phyloP scores from a whole-genome alignment of 1,140 invertebrate species.

The Achatina immaculata region DNA sequence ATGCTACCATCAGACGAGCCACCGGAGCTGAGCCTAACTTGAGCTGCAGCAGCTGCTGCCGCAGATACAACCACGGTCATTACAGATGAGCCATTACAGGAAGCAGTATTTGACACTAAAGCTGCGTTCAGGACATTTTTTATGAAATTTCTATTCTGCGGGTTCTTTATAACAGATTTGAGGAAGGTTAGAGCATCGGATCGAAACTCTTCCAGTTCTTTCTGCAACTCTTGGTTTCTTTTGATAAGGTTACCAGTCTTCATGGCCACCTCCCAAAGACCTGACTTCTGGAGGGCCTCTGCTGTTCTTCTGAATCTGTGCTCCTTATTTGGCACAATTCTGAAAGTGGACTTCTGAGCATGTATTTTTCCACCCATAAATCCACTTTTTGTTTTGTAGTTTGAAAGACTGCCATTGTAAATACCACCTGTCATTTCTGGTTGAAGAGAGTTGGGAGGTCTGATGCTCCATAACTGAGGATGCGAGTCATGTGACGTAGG shows the following conservation, averaged over 20 bases:
- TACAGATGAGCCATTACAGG: constrained; percentile 3
- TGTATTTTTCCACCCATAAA: too few relatives aligned
- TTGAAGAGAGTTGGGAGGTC: background rate
- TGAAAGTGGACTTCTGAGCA: background rate
- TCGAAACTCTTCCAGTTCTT: constrained; percentile 38
- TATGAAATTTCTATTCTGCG: constrained; percentile 39
- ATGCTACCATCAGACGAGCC: constrained; percentile 1
- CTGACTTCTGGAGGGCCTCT: constrained; percentile 44
- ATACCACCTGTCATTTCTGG: background rate
- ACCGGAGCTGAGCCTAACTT: background rate
- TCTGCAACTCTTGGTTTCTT: constrained; percentile 42
- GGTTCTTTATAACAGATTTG: constrained; percentile 43
- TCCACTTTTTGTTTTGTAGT: constrained; percentile 13
- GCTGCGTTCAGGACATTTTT: constrained; percentile 34
- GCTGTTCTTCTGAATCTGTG: constrained; percentile 38
- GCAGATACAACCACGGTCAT: constrained; percentile 37
- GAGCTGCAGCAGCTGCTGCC: constrained; percentile 7
- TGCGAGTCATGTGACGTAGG: background rate
- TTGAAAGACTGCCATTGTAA: background rate
- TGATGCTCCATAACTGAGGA: background rate
- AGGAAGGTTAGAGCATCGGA: constrained; percentile 38
- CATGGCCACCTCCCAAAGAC: constrained; percentile 46
- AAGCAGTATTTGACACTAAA: background rate
- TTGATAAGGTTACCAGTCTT: constrained; percentile 43
- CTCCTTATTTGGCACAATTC: constrained; percentile 25